Evolutionary conservation across 1,140 invertebrate genomes (phyloP).

Genomic region (Tetramorium simillimum): DNA sequence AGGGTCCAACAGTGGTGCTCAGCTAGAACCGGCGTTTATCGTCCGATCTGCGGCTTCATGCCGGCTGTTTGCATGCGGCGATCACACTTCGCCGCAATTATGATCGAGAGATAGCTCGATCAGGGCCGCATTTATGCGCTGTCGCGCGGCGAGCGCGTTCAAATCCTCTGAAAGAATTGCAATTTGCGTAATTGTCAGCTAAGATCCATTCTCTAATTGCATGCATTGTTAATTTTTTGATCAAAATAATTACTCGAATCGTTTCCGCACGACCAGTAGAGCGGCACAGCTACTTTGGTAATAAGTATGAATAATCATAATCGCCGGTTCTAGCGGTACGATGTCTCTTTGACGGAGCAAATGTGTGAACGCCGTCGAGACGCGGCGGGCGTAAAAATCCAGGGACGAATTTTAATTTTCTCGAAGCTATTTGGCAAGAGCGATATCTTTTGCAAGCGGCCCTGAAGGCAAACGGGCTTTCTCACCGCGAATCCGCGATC

Average conservation of each 20-base stretch:
- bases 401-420: neutral
- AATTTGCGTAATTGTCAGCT: constrained; percentile 25
- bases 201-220: constrained; percentile 27
- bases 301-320: neutral
- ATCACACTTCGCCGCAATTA: constrained; percentile 79
- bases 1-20: constrained; percentile 78
- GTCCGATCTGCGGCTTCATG: constrained; percentile 27
- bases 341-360: neutral
- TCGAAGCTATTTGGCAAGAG: neutral
- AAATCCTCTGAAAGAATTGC: constrained; percentile 17
- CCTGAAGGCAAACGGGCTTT: constrained; percentile 37
- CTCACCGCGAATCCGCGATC: constrained; percentile 49
- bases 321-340: neutral
- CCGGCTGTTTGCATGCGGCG: constrained; percentile 37
- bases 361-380: neutral
- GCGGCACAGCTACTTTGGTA: neutral
- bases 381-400: neutral
- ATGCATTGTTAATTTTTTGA: constrained; percentile 2
- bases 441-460: neutral
- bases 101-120: constrained; percentile 75
- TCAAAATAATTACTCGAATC: neutral
- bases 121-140: constrained; percentile 30
- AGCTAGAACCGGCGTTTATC: constrained; percentile 56
- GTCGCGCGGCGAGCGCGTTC: neutral
- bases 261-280: neutral